Evolutionary conservation across 1,140 invertebrate species (phyloP).

Genomic region (Hermatobates lingyangjiaoensis): DNA sequence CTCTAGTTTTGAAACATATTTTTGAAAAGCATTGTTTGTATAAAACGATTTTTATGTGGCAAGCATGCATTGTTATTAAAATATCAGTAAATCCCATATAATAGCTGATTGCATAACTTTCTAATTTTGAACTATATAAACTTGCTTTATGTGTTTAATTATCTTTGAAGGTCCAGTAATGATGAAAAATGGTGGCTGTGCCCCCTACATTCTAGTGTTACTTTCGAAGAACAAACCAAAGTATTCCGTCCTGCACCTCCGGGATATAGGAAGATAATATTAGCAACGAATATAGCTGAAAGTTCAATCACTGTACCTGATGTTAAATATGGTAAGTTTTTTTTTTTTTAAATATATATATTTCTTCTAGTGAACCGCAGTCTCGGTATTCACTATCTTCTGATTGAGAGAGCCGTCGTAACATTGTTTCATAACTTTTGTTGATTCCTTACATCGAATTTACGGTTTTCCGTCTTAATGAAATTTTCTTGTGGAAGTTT

Average conservation of each 20-base stretch:
- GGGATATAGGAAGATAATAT: slow-evolving; percentile 61
- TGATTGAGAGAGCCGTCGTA: too few species aligned
- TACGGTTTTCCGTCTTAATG: too few species aligned
- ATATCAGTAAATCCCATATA: too few species aligned
- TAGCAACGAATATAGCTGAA: slow-evolving; percentile 92
- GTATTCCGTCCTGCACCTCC: slow-evolving; percentile 38
- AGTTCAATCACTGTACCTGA: slow-evolving; percentile 90
- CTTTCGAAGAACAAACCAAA: slow-evolving; percentile 42
- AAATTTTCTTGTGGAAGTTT: too few species aligned
- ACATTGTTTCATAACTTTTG: too few species aligned
- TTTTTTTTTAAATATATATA: not conserved
- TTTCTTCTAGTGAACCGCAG: not conserved
- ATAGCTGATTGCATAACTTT: too few species aligned
- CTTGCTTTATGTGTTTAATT: not conserved
- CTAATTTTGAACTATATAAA: not conserved
- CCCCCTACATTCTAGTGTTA: slow-evolving; percentile 45
- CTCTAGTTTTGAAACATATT: too few species aligned
- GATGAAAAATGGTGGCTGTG: slow-evolving; percentile 11
- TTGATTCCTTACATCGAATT: too few species aligned
- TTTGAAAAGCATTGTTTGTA: too few species aligned
- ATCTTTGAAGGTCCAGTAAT: not conserved
- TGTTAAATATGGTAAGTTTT: slow-evolving; percentile 51
- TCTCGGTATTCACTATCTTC: too few species aligned
- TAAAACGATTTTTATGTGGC: too few species aligned
- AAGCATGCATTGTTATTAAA: too few species aligned